Base-by-base conservation (phyloP, 2,113 vertebrate genomes). In the Ictalurus punctatus region DNA sequence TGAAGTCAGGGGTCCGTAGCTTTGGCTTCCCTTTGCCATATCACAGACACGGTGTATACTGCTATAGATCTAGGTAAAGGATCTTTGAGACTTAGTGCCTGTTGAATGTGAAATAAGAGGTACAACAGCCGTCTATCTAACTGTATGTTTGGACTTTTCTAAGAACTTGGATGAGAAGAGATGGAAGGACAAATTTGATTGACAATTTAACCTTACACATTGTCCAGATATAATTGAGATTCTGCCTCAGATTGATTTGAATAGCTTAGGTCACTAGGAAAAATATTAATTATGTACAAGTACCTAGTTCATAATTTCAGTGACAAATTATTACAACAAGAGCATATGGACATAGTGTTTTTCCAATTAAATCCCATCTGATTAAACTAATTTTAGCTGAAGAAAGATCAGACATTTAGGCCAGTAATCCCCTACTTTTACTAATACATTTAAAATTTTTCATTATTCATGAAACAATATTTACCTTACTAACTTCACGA, bases 1-100 rank as follows among this genome's bases (percentile, higher is more conserved):
- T 86, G 0, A 96, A 97, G 92, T 95, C 97, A 27, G 88, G 88
- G 4, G 89, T 91, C 37, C 78, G n/a, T 58, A 88, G 79, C 16
- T 88, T 90, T 54, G 83, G 71, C 17, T 91, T 90, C 21, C 86
- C 84, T 21, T 59, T 69, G 7, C 25, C 63, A n/a, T n/a, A 81
- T 30, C 71, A 86, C 21, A 90, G 73, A 56, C 79, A 90, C 61
- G 54, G 86, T 21, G 84, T 91, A 30, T 90, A 84, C 61, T 91
- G 84, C 90, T 83, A 88, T 82, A 83, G 25, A 63, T 84, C 76
- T 34, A 88, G 87, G 65, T 85, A 85, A 65, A 74, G 37, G n/a
- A 30, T 37, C 4, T 23, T 7, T 58, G 56, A 52, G 23, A 40
- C 23, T 44, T 58, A 17, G 17, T 44, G 7, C 65, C 48, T 73